These are phyloP conservation scores for Drosophila bocki DNA, from an alignment of 1,140 invertebrate genomes.

Conservation along the genomic window DNA sequence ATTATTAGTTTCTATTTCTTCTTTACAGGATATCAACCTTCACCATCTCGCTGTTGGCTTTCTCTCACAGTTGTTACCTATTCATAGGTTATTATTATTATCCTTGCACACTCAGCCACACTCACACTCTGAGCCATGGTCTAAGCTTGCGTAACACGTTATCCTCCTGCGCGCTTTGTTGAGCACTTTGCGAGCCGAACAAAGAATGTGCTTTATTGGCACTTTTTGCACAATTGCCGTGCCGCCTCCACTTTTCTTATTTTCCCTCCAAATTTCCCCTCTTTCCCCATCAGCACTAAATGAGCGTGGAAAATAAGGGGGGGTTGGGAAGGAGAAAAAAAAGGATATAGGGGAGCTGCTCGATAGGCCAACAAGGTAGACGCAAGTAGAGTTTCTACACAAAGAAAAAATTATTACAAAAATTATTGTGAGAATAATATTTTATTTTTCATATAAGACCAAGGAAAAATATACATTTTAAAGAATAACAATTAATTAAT, in stretches of 20 bases:
- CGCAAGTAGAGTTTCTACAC: conserved; percentile 25
- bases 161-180: conserved; percentile 72
- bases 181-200: conserved; percentile 80
- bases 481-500: neutral
- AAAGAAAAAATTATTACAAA: neutral
- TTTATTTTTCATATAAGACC: too few species aligned
- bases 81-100: conserved; percentile 84
- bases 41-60: neutral
- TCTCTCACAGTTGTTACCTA: conserved; percentile 70
- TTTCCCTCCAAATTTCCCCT: neutral
- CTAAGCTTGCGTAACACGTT: conserved; percentile 78
- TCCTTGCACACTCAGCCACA: conserved; percentile 73
- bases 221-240: conserved; percentile 80
- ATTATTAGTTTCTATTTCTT: neutral
- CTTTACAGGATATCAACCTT: conserved; percentile 6
- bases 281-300: conserved; percentile 53
- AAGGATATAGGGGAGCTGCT: conserved; percentile 28
- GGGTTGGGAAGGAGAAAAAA: conserved; percentile 1
- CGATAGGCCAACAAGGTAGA: conserved; percentile 68
- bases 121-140: conserved; percentile 7
- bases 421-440: too few species aligned
- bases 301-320: conserved; percentile 64
- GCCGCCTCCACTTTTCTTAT: conserved; percentile 23
- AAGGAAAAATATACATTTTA: neutral
- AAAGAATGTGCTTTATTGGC: conserved; percentile 83